Percentiles rank a stretch among this genome's conserved stretches.
Evolutionary conservation across 35 echinoderm and acorn worm genomes (phyloP).

Genomic region (Heliocidaris tuberculata): DNA sequence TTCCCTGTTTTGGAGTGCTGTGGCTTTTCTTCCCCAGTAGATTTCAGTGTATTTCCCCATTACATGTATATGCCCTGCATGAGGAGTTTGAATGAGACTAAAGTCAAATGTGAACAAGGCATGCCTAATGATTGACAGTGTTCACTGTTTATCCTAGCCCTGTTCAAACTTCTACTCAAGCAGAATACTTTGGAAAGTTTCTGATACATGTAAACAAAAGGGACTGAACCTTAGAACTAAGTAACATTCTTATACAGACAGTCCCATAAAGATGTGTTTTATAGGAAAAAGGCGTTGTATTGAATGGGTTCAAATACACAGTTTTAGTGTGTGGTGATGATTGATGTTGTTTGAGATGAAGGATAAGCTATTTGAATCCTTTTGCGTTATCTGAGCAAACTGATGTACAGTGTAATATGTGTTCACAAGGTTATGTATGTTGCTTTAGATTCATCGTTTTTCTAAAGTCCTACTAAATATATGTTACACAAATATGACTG

Average conservation of each 20-base stretch:
- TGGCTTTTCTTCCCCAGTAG: background rate
- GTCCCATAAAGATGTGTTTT: too few species aligned
- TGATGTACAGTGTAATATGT: background rate
- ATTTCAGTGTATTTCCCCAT: background rate
- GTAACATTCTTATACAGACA: too few species aligned
- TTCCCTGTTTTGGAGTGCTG: conserved; percentile 5
- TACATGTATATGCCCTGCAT: background rate
- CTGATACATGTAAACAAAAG: background rate
- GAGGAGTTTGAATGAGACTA: conserved; percentile 16
- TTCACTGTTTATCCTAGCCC: background rate
- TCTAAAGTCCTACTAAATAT: background rate
- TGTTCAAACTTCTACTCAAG: background rate
- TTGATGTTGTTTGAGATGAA: background rate
- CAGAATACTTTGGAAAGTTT: background rate
- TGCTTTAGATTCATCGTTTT: background rate
- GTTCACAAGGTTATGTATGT: background rate
- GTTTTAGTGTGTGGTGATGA: background rate
- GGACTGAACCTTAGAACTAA: too few species aligned
- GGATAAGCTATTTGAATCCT: background rate
- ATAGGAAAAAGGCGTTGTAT: background rate
- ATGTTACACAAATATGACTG: background rate
- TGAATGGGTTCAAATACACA: background rate
- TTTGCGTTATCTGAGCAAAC: background rate
- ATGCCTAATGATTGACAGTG: background rate
- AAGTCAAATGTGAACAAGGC: conserved; percentile 10